Percentiles rank a stretch among this genome's conserved stretches.
Evolutionary conservation across 2,888 invertebrate species (phyloP).

Genomic region (Lithophane ornitopus): DNA sequence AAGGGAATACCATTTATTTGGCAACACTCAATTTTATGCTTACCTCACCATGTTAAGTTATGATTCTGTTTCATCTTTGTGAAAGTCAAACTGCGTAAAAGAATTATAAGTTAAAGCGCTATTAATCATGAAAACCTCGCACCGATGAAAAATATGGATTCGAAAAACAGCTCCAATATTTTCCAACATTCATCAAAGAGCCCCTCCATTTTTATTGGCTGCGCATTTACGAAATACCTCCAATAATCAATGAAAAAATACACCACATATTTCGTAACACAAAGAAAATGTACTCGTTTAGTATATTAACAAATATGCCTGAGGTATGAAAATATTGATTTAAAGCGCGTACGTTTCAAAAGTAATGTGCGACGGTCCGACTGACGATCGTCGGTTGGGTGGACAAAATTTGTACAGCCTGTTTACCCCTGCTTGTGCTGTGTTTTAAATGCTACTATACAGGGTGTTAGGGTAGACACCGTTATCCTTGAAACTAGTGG

Average conservation of each 20-base stretch:
- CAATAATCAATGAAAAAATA: conserved; percentile 24
- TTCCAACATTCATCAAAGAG: conserved; percentile 13
- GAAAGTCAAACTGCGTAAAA: not conserved
- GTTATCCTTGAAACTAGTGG: too few species aligned
- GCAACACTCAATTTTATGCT: not conserved
- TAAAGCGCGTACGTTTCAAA: conserved; percentile 39
- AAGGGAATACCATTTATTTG: too few species aligned
- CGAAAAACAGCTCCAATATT: conserved; percentile 1
- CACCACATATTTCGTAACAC: conserved; percentile 26
- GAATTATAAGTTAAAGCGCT: not conserved
- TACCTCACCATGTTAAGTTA: not conserved
- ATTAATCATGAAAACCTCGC: not conserved
- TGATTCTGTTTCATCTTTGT: not conserved
- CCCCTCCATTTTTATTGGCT: conserved; percentile 17
- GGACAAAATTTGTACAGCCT: conserved; percentile 46
- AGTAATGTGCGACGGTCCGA: conserved; percentile 58
- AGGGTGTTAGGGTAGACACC: too few species aligned
- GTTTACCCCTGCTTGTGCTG: conserved; percentile 29
- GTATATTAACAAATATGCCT: conserved; percentile 39
- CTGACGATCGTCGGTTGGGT: conserved; percentile 47
- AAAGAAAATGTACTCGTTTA: conserved; percentile 38
- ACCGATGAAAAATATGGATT: conserved; percentile 1
- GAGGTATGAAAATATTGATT: conserved; percentile 62
- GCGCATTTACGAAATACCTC: conserved; percentile 15
- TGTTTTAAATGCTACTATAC: conserved; percentile 15